These are phyloP conservation scores for Galeopterus variegatus DNA, from an alignment of 2,113 vertebrate genomes.

Conservation along the genomic window DNA sequence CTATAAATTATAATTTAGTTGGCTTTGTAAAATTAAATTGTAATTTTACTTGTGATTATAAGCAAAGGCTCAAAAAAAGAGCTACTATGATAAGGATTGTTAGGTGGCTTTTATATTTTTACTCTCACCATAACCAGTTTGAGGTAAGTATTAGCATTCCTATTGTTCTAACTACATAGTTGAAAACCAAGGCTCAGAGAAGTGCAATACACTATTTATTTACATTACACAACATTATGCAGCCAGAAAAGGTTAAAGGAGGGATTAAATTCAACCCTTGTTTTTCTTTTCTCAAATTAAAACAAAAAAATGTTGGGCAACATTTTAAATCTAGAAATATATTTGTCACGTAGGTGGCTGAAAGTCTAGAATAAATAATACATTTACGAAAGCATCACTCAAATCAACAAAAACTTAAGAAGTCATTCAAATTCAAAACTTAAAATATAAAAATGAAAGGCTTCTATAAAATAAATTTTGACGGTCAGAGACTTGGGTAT, in stretches of 20 bases:
- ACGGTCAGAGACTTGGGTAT: neutral
- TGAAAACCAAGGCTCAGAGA: constrained; percentile 33
- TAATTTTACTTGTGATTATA: constrained; percentile 35
- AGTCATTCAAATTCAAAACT: neutral
- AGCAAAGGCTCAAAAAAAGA: neutral
- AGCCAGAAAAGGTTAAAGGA: neutral
- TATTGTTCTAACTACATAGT: neutral
- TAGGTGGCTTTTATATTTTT: neutral
- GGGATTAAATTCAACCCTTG: neutral
- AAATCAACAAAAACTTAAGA: neutral
- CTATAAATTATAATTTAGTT: neutral
- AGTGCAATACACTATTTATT: neutral
- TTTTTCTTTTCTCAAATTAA: constrained; percentile 29
- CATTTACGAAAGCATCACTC: neutral
- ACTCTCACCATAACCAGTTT: neutral
- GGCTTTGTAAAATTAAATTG: neutral
- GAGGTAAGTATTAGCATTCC: neutral
- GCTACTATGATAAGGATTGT: neutral
- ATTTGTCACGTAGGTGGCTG: neutral
- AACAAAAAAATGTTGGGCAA: neutral
- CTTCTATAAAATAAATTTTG: constrained; percentile 21
- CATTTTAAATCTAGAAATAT: neutral
- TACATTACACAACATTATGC: neutral
- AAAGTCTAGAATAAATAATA: neutral
- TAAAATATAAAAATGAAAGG: neutral